A percentile compares a stretch with the other conserved stretches of the same genome.
Conservation (phyloP, 2,797 vertebrate genomes). For the Syngnathus acus region DNA sequence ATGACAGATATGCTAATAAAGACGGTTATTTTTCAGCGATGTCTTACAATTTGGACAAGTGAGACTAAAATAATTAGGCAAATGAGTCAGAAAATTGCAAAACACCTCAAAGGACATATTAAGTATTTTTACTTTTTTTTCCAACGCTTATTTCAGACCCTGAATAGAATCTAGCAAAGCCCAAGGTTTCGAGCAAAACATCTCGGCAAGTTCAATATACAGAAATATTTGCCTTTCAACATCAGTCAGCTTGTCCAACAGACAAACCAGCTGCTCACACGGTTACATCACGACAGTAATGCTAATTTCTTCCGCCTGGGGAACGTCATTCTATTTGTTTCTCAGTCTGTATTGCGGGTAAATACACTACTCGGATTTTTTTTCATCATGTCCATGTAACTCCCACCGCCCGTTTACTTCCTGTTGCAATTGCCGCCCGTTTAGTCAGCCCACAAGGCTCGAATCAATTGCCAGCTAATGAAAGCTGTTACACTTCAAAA, state of each 20-base stretch:
- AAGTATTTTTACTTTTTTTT: background rate
- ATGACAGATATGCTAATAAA: background rate
- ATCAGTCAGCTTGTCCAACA: background rate
- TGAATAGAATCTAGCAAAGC: background rate
- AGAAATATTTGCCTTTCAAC: background rate
- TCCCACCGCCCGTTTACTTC: too few species aligned
- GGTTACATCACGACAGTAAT: too few species aligned
- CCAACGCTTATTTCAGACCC: background rate
- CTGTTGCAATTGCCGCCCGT: too few species aligned
- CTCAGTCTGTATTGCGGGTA: too few species aligned
- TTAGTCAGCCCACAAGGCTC: too few species aligned
- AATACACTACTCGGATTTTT: too few species aligned
- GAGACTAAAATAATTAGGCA: background rate
- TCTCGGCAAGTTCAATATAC: too few species aligned
- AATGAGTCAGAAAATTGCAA: background rate
- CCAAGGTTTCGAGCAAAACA: too few species aligned
- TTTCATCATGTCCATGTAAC: too few species aligned
- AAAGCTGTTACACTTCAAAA: too few species aligned
- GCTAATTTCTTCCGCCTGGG: conserved; percentile 1
- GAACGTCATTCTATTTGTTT: conserved; percentile 6
- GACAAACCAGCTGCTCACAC: background rate
- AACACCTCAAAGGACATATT: background rate
- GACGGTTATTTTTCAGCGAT: background rate
- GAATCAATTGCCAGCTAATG: too few species aligned
- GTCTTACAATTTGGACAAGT: background rate